Percentiles rank a stretch among this genome's conserved stretches.
These are phyloP conservation scores for Charina bottae DNA, from an alignment of 2,113 vertebrate species.

Conservation along the genomic window DNA sequence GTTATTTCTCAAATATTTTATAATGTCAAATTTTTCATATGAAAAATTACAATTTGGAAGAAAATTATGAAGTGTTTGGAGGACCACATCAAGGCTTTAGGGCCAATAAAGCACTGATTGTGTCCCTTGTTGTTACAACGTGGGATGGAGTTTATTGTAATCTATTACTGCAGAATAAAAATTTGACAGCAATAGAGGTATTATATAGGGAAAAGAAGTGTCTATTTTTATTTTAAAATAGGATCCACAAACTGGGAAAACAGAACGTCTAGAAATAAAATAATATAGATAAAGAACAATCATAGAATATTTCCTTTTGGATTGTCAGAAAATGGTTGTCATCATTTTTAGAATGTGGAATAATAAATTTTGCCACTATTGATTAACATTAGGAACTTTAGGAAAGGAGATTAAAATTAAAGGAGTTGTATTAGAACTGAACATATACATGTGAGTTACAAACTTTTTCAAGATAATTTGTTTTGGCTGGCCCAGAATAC, in stretches of 20 bases:
- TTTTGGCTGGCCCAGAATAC: not conserved
- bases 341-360: not conserved
- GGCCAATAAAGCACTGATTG: not conserved
- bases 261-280: slow-evolving; percentile 21
- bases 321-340: not conserved
- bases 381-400: not conserved
- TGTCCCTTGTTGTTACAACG: not conserved
- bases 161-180: not conserved
- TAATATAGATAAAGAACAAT: not conserved
- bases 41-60: not conserved
- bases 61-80: not conserved
- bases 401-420: slow-evolving; percentile 2
- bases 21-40: too few species aligned
- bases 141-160: not conserved
- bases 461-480: not conserved
- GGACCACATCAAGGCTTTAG: not conserved
- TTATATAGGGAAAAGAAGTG: not conserved
- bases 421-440: slow-evolving; percentile 34
- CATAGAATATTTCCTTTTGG: not conserved
- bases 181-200: not conserved
- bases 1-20: not conserved
- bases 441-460: slow-evolving; percentile 9
- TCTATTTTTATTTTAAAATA: not conserved
- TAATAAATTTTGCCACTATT: not conserved
- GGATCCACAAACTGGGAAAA: not conserved